Percentiles rank a stretch among this genome's conserved stretches.
phyloP scores from a whole-genome alignment of 2,113 vertebrate genomes.

The Nibea coibor region DNA sequence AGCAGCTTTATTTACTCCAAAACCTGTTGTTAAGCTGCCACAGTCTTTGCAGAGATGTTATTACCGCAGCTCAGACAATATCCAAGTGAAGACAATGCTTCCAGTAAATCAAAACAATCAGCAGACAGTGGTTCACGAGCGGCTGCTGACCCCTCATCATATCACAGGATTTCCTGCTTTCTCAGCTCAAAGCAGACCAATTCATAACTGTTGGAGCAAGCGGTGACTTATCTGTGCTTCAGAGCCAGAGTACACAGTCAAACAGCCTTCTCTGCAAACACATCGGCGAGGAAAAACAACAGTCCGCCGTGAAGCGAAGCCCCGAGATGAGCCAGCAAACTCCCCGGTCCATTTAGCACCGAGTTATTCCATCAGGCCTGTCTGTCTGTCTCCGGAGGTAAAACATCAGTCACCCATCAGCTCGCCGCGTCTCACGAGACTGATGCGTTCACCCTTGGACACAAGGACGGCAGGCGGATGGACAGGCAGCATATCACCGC shows the following conservation, averaged over 20 bases:
- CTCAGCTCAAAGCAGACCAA: constrained; percentile 11
- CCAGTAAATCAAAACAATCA: background rate
- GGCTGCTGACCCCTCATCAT: background rate
- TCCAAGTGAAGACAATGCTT: background rate
- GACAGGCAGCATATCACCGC: background rate
- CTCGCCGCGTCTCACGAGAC: constrained; percentile 35
- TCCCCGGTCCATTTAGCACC: constrained; percentile 42
- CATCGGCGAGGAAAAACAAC: background rate
- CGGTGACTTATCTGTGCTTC: constrained; percentile 14
- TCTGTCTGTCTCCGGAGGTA: constrained; percentile 32
- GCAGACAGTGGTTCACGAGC: background rate
- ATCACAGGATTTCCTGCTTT: constrained; percentile 17
- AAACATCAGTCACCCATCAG: constrained; percentile 51
- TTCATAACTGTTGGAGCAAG: background rate
- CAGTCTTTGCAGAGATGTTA: background rate
- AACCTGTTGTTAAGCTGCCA: background rate
- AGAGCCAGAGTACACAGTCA: constrained; percentile 22
- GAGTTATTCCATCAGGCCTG: constrained; percentile 54
- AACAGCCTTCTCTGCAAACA: constrained; percentile 13
- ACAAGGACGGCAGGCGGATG: constrained; percentile 10
- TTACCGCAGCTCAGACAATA: background rate
- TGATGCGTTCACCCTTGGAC: constrained; percentile 65
- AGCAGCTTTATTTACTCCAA: background rate
- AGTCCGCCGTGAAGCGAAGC: background rate
- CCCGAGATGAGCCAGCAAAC: constrained; percentile 19